Evolutionary conservation across 2,888 invertebrate genomes (phyloP).

Genomic region (Pristionchus mayeri): DNA sequence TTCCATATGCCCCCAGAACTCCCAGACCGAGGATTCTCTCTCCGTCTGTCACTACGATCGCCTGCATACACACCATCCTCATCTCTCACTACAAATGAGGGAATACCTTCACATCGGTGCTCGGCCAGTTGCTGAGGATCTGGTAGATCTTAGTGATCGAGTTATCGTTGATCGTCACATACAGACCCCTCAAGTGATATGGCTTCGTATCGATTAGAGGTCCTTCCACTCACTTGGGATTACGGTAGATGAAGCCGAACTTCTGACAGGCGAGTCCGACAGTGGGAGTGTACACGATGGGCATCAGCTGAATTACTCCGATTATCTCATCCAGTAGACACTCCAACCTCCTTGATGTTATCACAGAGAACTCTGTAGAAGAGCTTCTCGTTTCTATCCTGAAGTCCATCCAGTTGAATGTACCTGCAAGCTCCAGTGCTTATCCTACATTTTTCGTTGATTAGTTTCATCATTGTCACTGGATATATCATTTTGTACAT

Average conservation of each 20-base stretch:
- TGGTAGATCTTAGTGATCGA: slow-evolving; percentile 89
- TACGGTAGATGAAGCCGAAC: slow-evolving; percentile 88
- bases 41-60: slow-evolving; percentile 93
- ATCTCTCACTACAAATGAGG: not conserved
- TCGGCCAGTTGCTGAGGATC: slow-evolving; percentile 92
- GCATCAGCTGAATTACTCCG: slow-evolving; percentile 85
- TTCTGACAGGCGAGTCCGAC: slow-evolving; percentile 98
- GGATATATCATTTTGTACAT: too few species aligned
- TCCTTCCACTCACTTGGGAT: slow-evolving; percentile 82
- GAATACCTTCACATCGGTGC: slow-evolving; percentile 78
- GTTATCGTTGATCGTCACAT: slow-evolving; percentile 95
- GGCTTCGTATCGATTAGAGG: not conserved
- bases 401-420: slow-evolving; percentile 90
- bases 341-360: slow-evolving; percentile 82
- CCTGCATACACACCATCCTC: slow-evolving; percentile 65
- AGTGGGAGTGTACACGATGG: slow-evolving; percentile 98
- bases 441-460: too few species aligned
- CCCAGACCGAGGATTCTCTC: slow-evolving; percentile 97
- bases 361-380: slow-evolving; percentile 92
- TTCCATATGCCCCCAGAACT: slow-evolving; percentile 90
- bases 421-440: too few species aligned
- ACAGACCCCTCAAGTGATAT: slow-evolving; percentile 84
- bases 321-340: not conserved
- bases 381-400: slow-evolving; percentile 95
- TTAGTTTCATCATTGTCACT: too few species aligned